Percentiles rank a stretch among this genome's conserved stretches.
Evolutionary conservation across 2,797 vertebrate species (phyloP).

Genomic region (Argentina silus): DNA sequence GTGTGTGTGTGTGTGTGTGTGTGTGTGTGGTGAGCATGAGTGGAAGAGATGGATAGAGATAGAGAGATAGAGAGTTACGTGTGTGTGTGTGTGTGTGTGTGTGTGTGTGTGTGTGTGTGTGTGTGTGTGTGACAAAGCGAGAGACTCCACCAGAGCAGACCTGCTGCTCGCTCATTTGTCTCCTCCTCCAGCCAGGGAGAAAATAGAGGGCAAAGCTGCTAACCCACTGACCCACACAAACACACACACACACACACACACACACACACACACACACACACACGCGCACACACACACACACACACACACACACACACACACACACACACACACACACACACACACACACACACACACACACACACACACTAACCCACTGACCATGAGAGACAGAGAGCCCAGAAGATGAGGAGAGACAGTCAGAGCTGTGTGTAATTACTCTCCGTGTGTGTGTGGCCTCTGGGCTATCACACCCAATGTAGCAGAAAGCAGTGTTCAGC

Average conservation of each 20-base stretch:
- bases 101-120: conserved; percentile 11
- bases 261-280: background rate
- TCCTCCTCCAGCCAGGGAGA: no score
- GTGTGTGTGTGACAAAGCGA: background rate
- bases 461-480: conserved; percentile 60
- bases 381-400: conserved; percentile 52
- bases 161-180: no score
- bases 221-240: no score
- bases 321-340: background rate
- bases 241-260: background rate
- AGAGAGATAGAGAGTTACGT: conserved; percentile 5
- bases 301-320: no score
- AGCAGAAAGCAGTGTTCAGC: conserved; percentile 53
- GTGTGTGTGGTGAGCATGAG: background rate
- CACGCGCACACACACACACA: background rate
- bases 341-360: background rate
- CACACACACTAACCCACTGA: conserved; percentile 36
- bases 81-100: background rate
- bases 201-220: no score
- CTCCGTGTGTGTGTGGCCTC: conserved; percentile 53
- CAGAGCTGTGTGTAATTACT: conserved; percentile 64
- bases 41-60: background rate
- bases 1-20: conserved; percentile 9
- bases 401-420: conserved; percentile 60
- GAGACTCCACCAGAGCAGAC: no score